These are phyloP conservation scores for Drosophila prolongata DNA, from an alignment of 2,888 invertebrate genomes.

Conservation along the genomic window DNA sequence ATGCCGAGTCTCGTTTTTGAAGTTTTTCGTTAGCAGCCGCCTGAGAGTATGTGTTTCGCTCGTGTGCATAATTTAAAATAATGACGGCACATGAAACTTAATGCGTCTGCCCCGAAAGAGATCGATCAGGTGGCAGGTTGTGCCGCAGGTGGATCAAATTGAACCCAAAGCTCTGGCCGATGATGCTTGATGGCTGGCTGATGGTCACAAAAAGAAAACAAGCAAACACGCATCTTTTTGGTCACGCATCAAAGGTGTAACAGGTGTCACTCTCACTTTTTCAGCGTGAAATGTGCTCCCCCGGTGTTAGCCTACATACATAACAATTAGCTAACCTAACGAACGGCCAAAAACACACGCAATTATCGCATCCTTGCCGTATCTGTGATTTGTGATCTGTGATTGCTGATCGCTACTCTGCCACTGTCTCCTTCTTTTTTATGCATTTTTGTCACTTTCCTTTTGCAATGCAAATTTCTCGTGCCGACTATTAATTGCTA, in stretches of 20 bases:
- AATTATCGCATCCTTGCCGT: slow-evolving; percentile 62
- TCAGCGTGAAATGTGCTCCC: slow-evolving; percentile 3
- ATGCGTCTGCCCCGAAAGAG: slow-evolving; percentile 72
- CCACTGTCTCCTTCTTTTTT: not conserved
- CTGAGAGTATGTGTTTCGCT: slow-evolving; percentile 55
- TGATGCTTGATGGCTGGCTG: slow-evolving; percentile 50
- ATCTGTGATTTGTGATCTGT: slow-evolving; percentile 53
- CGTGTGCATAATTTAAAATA: slow-evolving; percentile 79
- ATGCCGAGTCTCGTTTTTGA: slow-evolving; percentile 53
- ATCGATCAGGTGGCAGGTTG: slow-evolving; percentile 57
- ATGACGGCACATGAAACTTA: slow-evolving; percentile 76
- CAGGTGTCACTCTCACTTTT: slow-evolving; percentile 72
- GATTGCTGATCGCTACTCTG: slow-evolving; percentile 43
- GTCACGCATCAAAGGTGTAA: slow-evolving; percentile 38
- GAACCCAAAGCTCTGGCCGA: slow-evolving; percentile 31
- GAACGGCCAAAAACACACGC: slow-evolving; percentile 30
- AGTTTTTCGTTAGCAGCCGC: not conserved
- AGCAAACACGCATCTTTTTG: slow-evolving; percentile 42
- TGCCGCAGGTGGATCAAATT: slow-evolving; percentile 39
- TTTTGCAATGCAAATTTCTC: slow-evolving; percentile 74
- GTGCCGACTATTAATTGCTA: slow-evolving; percentile 76
- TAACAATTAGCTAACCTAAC: slow-evolving; percentile 66
- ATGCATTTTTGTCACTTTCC: slow-evolving; percentile 69
- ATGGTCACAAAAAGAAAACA: not conserved
- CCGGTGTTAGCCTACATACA: slow-evolving; percentile 59